phyloP scores from a whole-genome alignment of 1,140 invertebrate species.

The Amphibalanus amphitrite region DNA sequence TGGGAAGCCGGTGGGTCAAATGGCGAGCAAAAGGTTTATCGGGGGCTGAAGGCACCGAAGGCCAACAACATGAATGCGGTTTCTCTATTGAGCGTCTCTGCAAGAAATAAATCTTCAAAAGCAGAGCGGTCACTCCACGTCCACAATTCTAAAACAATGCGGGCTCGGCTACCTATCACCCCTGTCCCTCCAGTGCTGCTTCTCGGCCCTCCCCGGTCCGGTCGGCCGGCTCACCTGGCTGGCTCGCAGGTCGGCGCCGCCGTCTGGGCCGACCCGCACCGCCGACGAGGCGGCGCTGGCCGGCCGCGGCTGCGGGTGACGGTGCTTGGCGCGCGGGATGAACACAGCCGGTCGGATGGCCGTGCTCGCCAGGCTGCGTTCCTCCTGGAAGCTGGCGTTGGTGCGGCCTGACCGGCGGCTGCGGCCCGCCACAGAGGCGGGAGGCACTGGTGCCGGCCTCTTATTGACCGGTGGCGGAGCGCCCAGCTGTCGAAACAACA shows the following conservation, averaged over 20 bases:
- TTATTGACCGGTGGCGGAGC: neutral
- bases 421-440: neutral
- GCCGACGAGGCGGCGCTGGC: neutral
- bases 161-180: too few species aligned
- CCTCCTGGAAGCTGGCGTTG: neutral
- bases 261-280: neutral
- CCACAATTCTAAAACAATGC: too few species aligned
- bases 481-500: too few species aligned
- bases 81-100: too few species aligned
- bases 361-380: neutral
- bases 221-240: neutral
- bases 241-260: neutral
- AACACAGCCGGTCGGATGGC: neutral
- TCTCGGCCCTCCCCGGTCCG: neutral
- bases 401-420: neutral
- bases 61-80: too few species aligned
- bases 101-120: too few species aligned
- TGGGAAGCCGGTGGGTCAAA: too few species aligned
- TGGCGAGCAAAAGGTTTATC: too few species aligned
- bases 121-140: too few species aligned
- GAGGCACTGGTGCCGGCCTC: too few species aligned
- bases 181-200: neutral
- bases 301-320: neutral
- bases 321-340: neutral
- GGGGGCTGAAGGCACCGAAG: too few species aligned